phyloP scores from a whole-genome alignment of 2,888 invertebrate genomes.

The Tetragonisca angustula region DNA sequence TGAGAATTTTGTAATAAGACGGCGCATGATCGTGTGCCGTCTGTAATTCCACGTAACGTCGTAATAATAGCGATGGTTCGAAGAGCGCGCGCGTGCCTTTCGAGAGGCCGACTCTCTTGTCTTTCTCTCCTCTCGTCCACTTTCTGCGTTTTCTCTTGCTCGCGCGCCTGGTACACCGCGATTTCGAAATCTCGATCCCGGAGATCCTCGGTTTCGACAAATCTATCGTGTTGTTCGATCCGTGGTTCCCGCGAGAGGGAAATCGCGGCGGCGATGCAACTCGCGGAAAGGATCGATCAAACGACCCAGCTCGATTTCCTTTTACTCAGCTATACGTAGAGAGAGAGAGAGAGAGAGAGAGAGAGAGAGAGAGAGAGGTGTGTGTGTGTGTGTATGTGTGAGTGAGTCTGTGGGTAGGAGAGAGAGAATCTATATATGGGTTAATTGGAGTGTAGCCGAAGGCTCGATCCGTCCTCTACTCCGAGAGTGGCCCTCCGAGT shows the following conservation, averaged over 20 bases:
- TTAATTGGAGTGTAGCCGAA: constrained; percentile 54
- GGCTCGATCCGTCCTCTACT: constrained; percentile 26
- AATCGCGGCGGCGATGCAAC: constrained; percentile 17
- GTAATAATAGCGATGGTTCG: constrained; percentile 30
- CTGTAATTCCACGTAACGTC: constrained; percentile 37
- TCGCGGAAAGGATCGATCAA: constrained; percentile 41
- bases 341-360: too few species aligned
- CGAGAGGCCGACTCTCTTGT: neutral
- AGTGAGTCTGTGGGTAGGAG: too few species aligned
- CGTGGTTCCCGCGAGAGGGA: neutral
- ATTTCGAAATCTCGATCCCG: neutral
- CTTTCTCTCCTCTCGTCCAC: neutral
- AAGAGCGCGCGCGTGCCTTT: constrained; percentile 12
- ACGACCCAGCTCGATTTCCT: constrained; percentile 33
- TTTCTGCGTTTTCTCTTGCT: too few species aligned
- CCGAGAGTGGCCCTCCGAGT: constrained; percentile 27
- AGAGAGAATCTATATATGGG: constrained; percentile 45
- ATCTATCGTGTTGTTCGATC: neutral
- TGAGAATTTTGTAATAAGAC: constrained; percentile 24
- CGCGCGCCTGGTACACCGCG: neutral
- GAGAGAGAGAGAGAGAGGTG: too few species aligned
- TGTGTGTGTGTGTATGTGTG: too few species aligned
- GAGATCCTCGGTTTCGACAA: neutral
- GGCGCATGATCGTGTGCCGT: neutral
- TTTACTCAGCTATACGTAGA: neutral